Evolutionary conservation across 2,797 vertebrate species (phyloP).

Genomic region (Gymnoscopelus braueri): DNA sequence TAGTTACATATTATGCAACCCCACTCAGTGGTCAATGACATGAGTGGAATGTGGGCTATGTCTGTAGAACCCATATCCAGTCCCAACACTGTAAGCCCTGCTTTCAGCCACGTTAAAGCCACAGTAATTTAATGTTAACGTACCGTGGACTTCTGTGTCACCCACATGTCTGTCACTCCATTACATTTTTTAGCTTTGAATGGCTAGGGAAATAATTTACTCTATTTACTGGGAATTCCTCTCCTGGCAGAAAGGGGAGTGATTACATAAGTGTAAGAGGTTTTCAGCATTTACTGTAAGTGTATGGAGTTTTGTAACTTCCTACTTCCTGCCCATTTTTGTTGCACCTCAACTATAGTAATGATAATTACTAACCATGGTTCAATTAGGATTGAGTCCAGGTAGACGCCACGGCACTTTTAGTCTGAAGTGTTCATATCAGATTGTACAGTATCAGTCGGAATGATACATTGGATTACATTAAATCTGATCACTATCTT

Average conservation of each 20-base stretch:
- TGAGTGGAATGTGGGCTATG: constrained; percentile 65
- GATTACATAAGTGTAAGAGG: too few species aligned
- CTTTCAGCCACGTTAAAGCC: constrained; percentile 19
- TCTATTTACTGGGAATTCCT: background rate
- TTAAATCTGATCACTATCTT: constrained; percentile 1
- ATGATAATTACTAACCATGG: background rate
- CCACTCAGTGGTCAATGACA: constrained; percentile 43
- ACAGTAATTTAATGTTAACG: constrained; percentile 16
- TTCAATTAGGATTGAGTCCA: background rate
- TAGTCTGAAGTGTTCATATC: background rate
- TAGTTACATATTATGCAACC: constrained; percentile 59
- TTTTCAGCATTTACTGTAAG: too few species aligned
- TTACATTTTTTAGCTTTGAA: constrained; percentile 11
- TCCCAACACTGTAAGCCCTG: constrained; percentile 19
- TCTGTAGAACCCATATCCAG: constrained; percentile 51
- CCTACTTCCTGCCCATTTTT: background rate
- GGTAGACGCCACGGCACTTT: too few species aligned
- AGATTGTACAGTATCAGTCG: background rate
- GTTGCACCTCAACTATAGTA: background rate
- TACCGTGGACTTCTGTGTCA: background rate
- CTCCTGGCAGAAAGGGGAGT: too few species aligned
- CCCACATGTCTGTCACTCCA: constrained; percentile 1
- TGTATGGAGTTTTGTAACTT: background rate
- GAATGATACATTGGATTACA: background rate
- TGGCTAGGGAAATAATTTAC: constrained; percentile 22